Percentiles rank a stretch among this genome's conserved stretches.
phyloP scores from a whole-genome alignment of 2,888 invertebrate genomes.

The Carpatolechia fugitivella region DNA sequence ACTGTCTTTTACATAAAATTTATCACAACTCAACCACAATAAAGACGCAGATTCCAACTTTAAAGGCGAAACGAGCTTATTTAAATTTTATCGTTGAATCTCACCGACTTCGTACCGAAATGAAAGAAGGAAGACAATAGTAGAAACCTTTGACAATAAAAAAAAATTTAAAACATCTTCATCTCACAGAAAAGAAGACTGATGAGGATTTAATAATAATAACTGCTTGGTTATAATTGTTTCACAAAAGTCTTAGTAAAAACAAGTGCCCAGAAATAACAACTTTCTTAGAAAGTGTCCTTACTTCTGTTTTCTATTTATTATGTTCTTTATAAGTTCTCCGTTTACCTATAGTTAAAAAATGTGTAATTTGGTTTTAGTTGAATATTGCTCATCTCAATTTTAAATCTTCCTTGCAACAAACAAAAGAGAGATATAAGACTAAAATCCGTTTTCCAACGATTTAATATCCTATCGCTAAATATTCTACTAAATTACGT shows the following conservation, averaged over 20 bases:
- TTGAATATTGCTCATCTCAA: too few species aligned
- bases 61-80: conserved; percentile 43
- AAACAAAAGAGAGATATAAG: too few species aligned
- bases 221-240: neutral
- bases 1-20: neutral
- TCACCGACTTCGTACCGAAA: conserved; percentile 35
- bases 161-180: too few species aligned
- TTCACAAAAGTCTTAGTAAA: neutral
- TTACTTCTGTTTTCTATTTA: too few species aligned
- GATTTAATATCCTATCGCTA: too few species aligned
- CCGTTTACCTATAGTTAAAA: too few species aligned
- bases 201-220: neutral
- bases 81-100: conserved; percentile 50
- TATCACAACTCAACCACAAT: conserved; percentile 1
- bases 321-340: too few species aligned
- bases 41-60: conserved; percentile 34
- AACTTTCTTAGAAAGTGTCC: too few species aligned
- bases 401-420: too few species aligned
- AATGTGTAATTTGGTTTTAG: too few species aligned
- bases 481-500: conserved; percentile 12
- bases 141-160: conserved; percentile 36
- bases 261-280: neutral
- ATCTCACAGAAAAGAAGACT: conserved; percentile 21
- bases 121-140: conserved; percentile 43
- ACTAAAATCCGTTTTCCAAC: too few species aligned